Percentiles rank a stretch among this genome's conserved stretches.
Conservation (phyloP, 2,797 vertebrate genomes). For the Erpetoichthys calabaricus region DNA sequence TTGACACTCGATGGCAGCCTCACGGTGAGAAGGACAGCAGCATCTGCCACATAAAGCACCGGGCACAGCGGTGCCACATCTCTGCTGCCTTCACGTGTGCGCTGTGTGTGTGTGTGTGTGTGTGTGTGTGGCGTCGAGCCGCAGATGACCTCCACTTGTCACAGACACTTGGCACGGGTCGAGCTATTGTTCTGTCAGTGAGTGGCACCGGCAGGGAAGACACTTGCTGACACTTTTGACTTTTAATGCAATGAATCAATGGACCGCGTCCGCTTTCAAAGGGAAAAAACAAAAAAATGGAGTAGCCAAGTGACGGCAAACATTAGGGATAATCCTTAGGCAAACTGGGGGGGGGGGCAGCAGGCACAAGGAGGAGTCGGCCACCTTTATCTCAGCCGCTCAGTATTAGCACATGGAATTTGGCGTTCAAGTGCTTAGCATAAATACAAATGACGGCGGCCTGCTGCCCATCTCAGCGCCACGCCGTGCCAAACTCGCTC, state of each 20-base stretch:
- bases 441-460: slow-evolving; percentile 23
- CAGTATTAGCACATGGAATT: slow-evolving; percentile 33
- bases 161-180: slow-evolving; percentile 48
- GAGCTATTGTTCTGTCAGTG: slow-evolving; percentile 48
- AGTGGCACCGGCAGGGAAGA: slow-evolving; percentile 44
- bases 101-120: slow-evolving; percentile 23
- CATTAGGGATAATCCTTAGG: slow-evolving; percentile 47
- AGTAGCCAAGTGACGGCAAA: slow-evolving; percentile 49
- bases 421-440: slow-evolving; percentile 28
- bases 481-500: neutral
- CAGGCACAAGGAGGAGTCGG: slow-evolving; percentile 18
- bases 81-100: slow-evolving; percentile 36
- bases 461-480: slow-evolving; percentile 18
- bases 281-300: slow-evolving; percentile 34
- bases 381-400: slow-evolving; percentile 26
- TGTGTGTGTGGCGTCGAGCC: slow-evolving; percentile 15
- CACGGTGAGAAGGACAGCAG: too few species aligned
- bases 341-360: slow-evolving; percentile 36
- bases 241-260: slow-evolving; percentile 65
- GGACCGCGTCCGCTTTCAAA: slow-evolving; percentile 51
- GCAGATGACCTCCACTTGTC: slow-evolving; percentile 51
- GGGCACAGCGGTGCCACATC: too few species aligned
- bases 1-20: too few species aligned
- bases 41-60: too few species aligned
- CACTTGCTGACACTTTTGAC: slow-evolving; percentile 64